Conservation (phyloP, 2,113 vertebrate genomes). For the Tragelaphus buxtoni region DNA sequence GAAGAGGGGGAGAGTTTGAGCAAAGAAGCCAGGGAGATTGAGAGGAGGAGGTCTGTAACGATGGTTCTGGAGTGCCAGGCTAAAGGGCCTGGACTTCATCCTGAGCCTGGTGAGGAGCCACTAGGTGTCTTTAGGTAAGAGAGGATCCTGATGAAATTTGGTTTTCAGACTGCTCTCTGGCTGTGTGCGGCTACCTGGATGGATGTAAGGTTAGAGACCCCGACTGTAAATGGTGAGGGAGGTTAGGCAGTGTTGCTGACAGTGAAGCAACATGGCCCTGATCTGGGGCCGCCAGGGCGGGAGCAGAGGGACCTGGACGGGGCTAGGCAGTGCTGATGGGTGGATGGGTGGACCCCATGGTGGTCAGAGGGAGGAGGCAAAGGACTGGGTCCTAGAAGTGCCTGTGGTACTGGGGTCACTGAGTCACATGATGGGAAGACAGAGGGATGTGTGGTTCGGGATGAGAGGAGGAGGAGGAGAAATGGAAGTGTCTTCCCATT, state of each 20-base stretch:
- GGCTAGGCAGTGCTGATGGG: not conserved
- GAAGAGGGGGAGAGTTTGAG: not conserved
- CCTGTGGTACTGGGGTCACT: not conserved
- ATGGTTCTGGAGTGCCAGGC: not conserved
- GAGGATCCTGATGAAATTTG: not conserved
- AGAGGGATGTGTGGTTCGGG: not conserved
- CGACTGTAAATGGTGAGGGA: not conserved
- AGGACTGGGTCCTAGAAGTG: not conserved
- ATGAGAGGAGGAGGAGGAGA: not conserved
- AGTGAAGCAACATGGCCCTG: not conserved
- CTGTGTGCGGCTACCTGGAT: not conserved
- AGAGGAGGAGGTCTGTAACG: not conserved
- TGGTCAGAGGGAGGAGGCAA: not conserved
- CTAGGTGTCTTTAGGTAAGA: not conserved
- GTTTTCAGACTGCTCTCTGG: not conserved
- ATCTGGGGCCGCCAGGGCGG: fast-evolving
- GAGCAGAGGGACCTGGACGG: not conserved
- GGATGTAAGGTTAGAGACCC: too few relatives aligned
- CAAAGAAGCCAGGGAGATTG: not conserved
- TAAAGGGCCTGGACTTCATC: not conserved
- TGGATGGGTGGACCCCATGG: not conserved
- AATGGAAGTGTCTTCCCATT: not conserved
- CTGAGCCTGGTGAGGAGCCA: not conserved
- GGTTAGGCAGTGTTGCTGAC: not conserved
- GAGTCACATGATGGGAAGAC: not conserved